phyloP scores from a whole-genome alignment of 2,888 invertebrate genomes.

The Chydorus sphaericus region DNA sequence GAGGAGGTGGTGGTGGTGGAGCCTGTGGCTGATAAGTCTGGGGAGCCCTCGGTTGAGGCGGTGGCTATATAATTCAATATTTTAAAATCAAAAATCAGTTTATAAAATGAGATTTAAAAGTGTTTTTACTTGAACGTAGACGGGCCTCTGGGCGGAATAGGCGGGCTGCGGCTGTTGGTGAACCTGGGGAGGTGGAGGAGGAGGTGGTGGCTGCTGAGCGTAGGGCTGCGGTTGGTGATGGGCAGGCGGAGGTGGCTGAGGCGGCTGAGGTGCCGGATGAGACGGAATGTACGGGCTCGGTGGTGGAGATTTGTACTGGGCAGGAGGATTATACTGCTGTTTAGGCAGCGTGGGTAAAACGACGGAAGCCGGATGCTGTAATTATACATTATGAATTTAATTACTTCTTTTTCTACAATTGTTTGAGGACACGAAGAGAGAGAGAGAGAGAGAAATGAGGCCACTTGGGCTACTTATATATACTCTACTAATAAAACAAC shows the following conservation, averaged over 20 bases:
- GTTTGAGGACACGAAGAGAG: too few species aligned
- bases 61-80: too few species aligned
- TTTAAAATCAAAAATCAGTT: too few species aligned
- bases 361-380: slow-evolving; percentile 16
- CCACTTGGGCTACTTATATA: too few species aligned
- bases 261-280: background rate
- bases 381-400: too few species aligned
- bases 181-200: slow-evolving; percentile 1
- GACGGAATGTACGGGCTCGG: slow-evolving; percentile 8
- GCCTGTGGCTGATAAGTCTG: slow-evolving; percentile 42
- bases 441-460: too few species aligned
- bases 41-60: slow-evolving; percentile 4
- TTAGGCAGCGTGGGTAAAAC: slow-evolving; percentile 15
- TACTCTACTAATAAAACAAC: too few species aligned
- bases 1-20: slow-evolving; percentile 49
- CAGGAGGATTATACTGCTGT: slow-evolving; percentile 10
- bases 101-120: too few species aligned
- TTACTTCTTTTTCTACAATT: too few species aligned
- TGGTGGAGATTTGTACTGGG: slow-evolving; percentile 6
- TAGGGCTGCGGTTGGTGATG: background rate
- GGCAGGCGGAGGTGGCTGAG: slow-evolving; percentile 2
- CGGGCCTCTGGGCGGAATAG: background rate
- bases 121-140: background rate
- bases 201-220: slow-evolving; percentile 6
- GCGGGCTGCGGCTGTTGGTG: background rate